Evolutionary conservation across 2,113 vertebrate species (phyloP).

Genomic region (Hemiscyllium ocellatum): DNA sequence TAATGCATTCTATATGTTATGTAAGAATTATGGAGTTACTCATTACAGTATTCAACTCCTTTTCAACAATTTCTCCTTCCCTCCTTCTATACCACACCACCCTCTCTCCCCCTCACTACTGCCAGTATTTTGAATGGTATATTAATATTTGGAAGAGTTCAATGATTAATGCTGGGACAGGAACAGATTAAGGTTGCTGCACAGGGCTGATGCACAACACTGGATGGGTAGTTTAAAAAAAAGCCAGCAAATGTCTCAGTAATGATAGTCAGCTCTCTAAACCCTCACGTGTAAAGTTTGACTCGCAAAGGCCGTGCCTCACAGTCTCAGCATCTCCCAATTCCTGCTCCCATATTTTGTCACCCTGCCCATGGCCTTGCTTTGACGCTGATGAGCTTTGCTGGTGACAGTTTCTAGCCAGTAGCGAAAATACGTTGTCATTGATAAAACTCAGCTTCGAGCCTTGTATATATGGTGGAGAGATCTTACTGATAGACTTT

Average conservation of each 20-base stretch:
- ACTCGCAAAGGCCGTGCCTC: not conserved
- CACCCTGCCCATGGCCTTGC: not conserved
- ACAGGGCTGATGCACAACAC: not conserved
- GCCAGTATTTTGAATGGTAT: not conserved
- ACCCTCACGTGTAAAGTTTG: not conserved
- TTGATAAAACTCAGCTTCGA: not conserved
- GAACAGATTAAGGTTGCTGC: not conserved
- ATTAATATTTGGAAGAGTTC: not conserved
- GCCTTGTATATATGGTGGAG: not conserved
- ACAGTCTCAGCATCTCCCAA: not conserved
- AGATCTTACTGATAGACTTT: not conserved
- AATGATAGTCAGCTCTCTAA: not conserved
- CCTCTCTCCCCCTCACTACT: too few relatives aligned
- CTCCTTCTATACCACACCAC: not conserved
- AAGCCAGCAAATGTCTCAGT: not conserved
- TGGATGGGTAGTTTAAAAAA: not conserved
- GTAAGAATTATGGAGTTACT: not conserved
- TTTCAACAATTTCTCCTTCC: not conserved
- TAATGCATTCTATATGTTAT: not conserved
- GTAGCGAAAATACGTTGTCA: not conserved
- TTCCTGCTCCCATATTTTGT: not conserved
- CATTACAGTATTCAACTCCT: not conserved
- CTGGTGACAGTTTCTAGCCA: not conserved
- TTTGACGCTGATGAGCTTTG: not conserved
- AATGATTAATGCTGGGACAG: not conserved